phyloP scores from a whole-genome alignment of 1,140 invertebrate species.

The Drosophila ananassae region DNA sequence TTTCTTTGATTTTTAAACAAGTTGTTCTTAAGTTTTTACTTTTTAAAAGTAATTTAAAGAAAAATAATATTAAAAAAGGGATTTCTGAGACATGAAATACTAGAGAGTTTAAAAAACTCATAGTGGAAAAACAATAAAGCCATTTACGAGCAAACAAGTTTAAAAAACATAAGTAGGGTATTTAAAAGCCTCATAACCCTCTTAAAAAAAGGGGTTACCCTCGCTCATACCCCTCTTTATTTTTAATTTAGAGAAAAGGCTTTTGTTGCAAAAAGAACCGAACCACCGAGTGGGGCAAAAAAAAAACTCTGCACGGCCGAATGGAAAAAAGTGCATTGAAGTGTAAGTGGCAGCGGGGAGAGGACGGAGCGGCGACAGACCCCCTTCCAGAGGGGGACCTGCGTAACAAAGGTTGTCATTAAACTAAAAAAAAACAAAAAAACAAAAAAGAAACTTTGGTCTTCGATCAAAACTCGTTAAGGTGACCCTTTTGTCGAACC shows the following conservation, averaged over 20 bases:
- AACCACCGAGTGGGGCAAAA: background rate
- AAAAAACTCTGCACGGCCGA: conserved; percentile 28
- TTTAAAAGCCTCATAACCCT: background rate
- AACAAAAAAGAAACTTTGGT: conserved; percentile 11
- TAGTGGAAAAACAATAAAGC: no score
- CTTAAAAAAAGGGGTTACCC: background rate
- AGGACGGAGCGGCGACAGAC: no score
- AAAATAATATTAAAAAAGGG: no score
- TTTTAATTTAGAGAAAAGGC: conserved; percentile 59
- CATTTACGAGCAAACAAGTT: no score
- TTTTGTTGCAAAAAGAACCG: conserved; percentile 37
- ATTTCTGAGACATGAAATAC: no score
- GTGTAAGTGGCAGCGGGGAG: conserved; percentile 45
- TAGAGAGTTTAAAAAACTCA: no score
- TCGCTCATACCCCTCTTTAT: conserved; percentile 6
- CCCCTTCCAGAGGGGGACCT: background rate
- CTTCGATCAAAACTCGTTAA: conserved; percentile 69
- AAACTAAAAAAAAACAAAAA: background rate
- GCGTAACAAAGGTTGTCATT: conserved; percentile 3
- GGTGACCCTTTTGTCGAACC: conserved; percentile 70
- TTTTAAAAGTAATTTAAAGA: no score
- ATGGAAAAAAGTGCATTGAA: conserved; percentile 70
- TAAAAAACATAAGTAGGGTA: background rate
- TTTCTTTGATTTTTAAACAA: no score
- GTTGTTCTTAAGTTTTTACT: no score